Evolutionary conservation across 2,797 vertebrate species (phyloP), one percentile per base, ranked within the genome.

Genomic region (Gephyroberyx darwinii): DNA sequence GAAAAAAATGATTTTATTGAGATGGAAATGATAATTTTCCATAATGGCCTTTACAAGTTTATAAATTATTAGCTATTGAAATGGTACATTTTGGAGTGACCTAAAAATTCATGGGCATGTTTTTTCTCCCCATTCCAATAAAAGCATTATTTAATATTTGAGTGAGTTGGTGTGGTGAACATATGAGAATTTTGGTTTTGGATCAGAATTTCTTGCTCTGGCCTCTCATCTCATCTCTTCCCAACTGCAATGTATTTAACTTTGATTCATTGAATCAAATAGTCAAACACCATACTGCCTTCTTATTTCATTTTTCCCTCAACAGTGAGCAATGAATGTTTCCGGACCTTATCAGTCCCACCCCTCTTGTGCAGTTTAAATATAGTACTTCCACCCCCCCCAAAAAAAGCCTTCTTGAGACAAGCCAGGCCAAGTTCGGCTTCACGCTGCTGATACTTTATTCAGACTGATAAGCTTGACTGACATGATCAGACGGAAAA

Each of bases 281-380:
- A 20, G 17, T 63, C 17, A 58, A 54, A 65, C 19, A 26, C 16
- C 8, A 43, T 9, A 17, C n/a, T 22, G 48, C 6, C 41, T 33
- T 55, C 20, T 65, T 1, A 30, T 77, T 69, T 31, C 39, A n/a
- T 60, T 69, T 62, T 60, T 39, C n/a, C 53, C 9, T 47, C 26
- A 53, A 57, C 20, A 65, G 4, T 51, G 51, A 75, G 13, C n/a
- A 51, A 59, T 26, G 26, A 50, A 14, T 4, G 10, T 45, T 64
- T 66, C 50, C 65, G 37, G 39, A 20, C 0, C 26, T n/a, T 6
- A n/a, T 19, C 3, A 22, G n/a, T 8, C 1, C 3, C 19, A 48
- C 65, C 2, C 3, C 5, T 55, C 39, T 62, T 16, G 19, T 20
- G 47, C 22, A 45, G 22, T 75, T 68, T 53, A 20, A 75, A 66